Conservation (phyloP, 2,888 invertebrate genomes). For the Drosophila fungiperda region DNA sequence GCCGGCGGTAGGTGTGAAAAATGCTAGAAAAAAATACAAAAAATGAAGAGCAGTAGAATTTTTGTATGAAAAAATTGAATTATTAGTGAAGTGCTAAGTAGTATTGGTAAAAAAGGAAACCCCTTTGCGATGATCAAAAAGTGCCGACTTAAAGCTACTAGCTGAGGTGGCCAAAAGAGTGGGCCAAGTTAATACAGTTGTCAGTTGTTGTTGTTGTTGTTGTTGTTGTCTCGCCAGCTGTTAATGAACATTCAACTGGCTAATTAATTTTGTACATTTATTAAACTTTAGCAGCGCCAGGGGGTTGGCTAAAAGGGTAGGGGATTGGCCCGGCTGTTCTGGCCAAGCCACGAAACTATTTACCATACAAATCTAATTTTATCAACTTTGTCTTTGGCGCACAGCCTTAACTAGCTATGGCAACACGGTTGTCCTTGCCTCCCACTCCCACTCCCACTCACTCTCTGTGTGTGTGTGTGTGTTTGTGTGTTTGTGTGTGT, state of each 20-base stretch:
- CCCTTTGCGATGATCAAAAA: conserved; percentile 53
- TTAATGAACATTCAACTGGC: conserved; percentile 82
- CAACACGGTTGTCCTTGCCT: conserved; percentile 25
- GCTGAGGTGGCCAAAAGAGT: conserved; percentile 10
- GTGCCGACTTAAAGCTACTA: conserved; percentile 45
- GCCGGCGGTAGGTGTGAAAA: conserved; percentile 66
- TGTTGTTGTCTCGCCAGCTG: conserved; percentile 63
- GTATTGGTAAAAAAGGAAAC: conserved; percentile 19
- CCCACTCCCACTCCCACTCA: no score
- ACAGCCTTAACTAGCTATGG: conserved; percentile 63
- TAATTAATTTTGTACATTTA: conserved; percentile 82
- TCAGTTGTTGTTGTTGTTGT: conserved; percentile 54
- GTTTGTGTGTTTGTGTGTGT: conserved; percentile 7
- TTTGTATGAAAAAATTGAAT: conserved; percentile 56
- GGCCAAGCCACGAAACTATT: conserved; percentile 74
- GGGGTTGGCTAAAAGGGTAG: not conserved
- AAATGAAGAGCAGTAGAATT: conserved; percentile 9
- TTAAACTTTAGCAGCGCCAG: conserved; percentile 66
- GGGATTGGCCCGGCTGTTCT: not conserved
- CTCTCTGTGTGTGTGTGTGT: not conserved
- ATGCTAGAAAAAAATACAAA: conserved; percentile 1
- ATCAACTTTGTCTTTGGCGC: conserved; percentile 77
- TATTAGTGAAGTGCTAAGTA: conserved; percentile 39
- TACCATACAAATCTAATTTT: conserved; percentile 80
- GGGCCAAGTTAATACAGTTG: conserved; percentile 65